phyloP scores from a whole-genome alignment of 2,797 vertebrate species.

The Protosalanx chinensis region DNA sequence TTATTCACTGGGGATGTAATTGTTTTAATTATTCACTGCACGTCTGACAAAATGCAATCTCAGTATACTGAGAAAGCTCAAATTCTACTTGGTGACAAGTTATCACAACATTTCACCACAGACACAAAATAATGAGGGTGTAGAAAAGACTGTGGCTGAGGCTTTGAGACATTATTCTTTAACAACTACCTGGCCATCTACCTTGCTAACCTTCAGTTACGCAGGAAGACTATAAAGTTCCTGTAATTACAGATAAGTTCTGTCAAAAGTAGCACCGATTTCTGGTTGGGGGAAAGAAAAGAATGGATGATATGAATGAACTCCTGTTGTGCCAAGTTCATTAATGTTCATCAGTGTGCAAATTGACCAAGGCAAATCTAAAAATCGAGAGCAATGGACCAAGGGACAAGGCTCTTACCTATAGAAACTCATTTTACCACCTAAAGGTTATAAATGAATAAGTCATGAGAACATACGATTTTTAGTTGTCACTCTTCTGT shows the following conservation, averaged over 20 bases:
- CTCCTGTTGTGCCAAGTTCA: constrained; percentile 35
- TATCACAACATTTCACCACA: background rate
- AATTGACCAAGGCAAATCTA: constrained; percentile 35
- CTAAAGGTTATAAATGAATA: constrained; percentile 48
- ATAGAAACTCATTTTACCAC: constrained; percentile 40
- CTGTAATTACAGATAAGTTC: background rate
- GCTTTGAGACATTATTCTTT: background rate
- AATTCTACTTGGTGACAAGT: background rate
- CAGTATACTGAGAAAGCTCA: background rate
- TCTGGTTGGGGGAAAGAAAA: background rate
- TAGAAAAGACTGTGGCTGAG: background rate
- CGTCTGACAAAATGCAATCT: background rate
- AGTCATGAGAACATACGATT: constrained; percentile 40
- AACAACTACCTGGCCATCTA: constrained; percentile 3
- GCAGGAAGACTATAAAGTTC: background rate
- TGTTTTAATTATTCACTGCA: background rate
- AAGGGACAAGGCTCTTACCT: constrained; percentile 20
- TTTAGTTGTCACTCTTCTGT: constrained; percentile 18
- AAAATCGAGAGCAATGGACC: constrained; percentile 14
- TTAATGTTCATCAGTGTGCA: constrained; percentile 42
- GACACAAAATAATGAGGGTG: constrained; percentile 20
- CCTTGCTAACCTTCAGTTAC: background rate
- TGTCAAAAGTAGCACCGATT: background rate
- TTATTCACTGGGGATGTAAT: background rate
- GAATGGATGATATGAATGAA: constrained; percentile 18